Conservation (phyloP, 2,113 vertebrate species). For the Arenaria interpres region DNA sequence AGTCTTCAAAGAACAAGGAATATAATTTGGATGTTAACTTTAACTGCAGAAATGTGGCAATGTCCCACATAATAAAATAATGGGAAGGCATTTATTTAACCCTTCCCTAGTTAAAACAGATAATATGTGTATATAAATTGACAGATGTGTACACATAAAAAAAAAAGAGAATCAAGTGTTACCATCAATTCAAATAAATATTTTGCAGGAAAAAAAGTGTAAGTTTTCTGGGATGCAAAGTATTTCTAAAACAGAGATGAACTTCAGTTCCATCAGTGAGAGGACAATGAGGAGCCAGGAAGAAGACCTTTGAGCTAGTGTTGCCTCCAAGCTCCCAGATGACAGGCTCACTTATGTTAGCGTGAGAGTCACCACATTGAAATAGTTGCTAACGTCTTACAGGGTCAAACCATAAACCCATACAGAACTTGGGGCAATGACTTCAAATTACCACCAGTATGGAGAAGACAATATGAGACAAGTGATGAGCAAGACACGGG, state of each 20-base stretch:
- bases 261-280: not conserved
- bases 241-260: not conserved
- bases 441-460: not conserved
- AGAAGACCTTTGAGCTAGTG: not conserved
- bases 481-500: not conserved
- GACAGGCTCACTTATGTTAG: not conserved
- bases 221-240: not conserved
- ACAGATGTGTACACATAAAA: not conserved
- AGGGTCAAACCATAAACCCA: not conserved
- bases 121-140: not conserved
- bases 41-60: not conserved
- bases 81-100: not conserved
- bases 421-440: not conserved
- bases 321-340: not conserved
- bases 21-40: not conserved
- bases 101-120: not conserved
- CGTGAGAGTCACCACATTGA: not conserved
- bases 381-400: not conserved
- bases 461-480: not conserved
- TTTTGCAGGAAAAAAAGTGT: not conserved
- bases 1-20: not conserved
- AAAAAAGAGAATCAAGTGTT: not conserved
- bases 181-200: not conserved
- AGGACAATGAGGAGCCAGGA: not conserved
- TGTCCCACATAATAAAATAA: not conserved